phyloP scores from a whole-genome alignment of 2,888 invertebrate genomes.

The Cantharis rufa region DNA sequence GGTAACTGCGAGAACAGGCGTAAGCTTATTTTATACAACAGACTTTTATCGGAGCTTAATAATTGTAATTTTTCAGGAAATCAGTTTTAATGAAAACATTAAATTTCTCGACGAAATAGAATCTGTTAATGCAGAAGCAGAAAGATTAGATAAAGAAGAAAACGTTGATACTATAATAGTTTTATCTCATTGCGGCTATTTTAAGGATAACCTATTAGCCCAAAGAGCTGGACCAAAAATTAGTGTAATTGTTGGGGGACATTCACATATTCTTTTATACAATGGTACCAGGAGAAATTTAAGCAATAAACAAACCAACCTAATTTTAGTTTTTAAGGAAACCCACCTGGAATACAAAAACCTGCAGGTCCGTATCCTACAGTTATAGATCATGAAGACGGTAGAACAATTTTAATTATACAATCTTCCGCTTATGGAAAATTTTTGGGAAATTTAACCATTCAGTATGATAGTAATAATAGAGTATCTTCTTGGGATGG shows the following conservation, averaged over 20 bases:
- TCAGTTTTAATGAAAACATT: slow-evolving; percentile 68
- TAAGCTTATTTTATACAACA: slow-evolving; percentile 46
- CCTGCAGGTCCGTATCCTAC: slow-evolving; percentile 72
- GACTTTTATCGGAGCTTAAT: neutral
- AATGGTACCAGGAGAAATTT: slow-evolving; percentile 51
- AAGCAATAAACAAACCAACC: neutral
- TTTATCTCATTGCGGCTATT: slow-evolving; percentile 80
- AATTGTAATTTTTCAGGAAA: slow-evolving; percentile 57
- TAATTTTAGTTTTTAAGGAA: slow-evolving; percentile 7
- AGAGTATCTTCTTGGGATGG: slow-evolving; percentile 68
- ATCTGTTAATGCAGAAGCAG: slow-evolving; percentile 70
- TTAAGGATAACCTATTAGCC: slow-evolving; percentile 70
- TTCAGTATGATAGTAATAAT: slow-evolving; percentile 71
- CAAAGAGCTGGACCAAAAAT: slow-evolving; percentile 66
- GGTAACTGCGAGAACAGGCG: slow-evolving; percentile 68
- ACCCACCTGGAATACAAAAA: slow-evolving; percentile 58
- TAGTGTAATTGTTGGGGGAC: slow-evolving; percentile 84
- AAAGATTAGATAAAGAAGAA: slow-evolving; percentile 61
- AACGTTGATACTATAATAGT: slow-evolving; percentile 79
- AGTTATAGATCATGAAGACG: slow-evolving; percentile 62
- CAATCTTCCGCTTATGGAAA: slow-evolving; percentile 75
- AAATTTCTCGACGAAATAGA: slow-evolving; percentile 72
- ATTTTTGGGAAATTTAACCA: slow-evolving; percentile 77
- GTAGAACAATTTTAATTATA: slow-evolving; percentile 66
- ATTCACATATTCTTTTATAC: slow-evolving; percentile 80